Base-by-base conservation (phyloP, 2,797 vertebrate species). In the Neopelma chrysocephalum region DNA sequence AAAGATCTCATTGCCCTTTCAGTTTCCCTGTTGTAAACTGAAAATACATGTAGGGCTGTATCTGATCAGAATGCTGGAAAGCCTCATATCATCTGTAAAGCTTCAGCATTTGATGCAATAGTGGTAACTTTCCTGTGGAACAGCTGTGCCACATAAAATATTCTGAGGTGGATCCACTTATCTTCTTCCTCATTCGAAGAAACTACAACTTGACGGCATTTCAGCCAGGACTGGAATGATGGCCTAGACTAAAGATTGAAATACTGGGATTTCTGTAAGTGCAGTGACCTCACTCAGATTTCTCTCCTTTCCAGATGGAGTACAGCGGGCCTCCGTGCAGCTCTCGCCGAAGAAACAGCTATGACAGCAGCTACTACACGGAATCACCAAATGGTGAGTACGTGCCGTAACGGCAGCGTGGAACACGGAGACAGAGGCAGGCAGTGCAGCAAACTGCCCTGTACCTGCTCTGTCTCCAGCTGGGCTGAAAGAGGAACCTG, bases 301-400 rank as follows among this genome's bases (percentile, higher is more conserved):
- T 82, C 87, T 95, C 82, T 95, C 31, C n/a, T 95, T 98, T 94
- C 81, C 96, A 99, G 99, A 98, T 98, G 98, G 99, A 99, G 96
- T 99, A 98, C 91, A 98, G 98, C 13, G 98, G 98, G 2, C 98
- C 98, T 47, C 96, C 98, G 3, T 98, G 98, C 96, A 98, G 97
- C 40, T 91, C 98, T 73, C 98, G 98, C 89, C 97, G 98, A 70
- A 98, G 98, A 90, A 98, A 98, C 95, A 98, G 97, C 97, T 98
- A 98, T 26, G 98, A 99, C 23, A 96, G 97, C 87, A 97, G 97
- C 57, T 99, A 98, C 98, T 98, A 98, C 95, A 98, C 97, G 56
- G 98, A 98, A 87, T 97, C 97, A 71, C 94, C 98, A 94, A 98
- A 98, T 31, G 99, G 99, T 99, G 96, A 97, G 99, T 98, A 80